Percentiles rank a stretch among this genome's conserved stretches.
Conservation (phyloP, 2,797 vertebrate genomes). For the Hozukius guyotensis region DNA sequence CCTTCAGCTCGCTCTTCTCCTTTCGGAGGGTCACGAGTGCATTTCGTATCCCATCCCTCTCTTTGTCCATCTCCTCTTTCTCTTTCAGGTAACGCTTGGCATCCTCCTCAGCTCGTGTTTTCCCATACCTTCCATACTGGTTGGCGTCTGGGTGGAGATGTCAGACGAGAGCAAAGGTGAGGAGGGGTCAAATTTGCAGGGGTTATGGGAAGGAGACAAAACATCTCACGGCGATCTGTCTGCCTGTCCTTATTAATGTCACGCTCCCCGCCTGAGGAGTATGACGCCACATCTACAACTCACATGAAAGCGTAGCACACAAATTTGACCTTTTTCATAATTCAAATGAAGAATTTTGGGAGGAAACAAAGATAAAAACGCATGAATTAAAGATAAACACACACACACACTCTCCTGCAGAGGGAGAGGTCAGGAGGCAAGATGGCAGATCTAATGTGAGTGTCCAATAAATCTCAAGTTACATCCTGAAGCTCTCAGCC, state of each 20-base stretch:
- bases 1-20: slow-evolving; percentile 89
- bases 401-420: slow-evolving; percentile 15
- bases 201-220: slow-evolving; percentile 71
- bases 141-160: slow-evolving; percentile 84
- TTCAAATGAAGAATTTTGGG: not conserved
- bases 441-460: slow-evolving; percentile 62
- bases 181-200: slow-evolving; percentile 45
- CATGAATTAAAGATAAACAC: slow-evolving; percentile 30
- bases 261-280: not conserved
- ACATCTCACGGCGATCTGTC: not conserved
- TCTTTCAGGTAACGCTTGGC: slow-evolving; percentile 90
- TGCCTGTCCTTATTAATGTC: slow-evolving; percentile 2
- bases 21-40: slow-evolving; percentile 86
- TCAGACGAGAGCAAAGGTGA: slow-evolving; percentile 57
- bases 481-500: slow-evolving; percentile 51
- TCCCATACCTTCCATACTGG: slow-evolving; percentile 93
- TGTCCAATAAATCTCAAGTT: slow-evolving; percentile 75
- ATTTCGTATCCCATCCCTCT: slow-evolving; percentile 88
- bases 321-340: not conserved
- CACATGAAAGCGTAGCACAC: not conserved
- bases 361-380: not conserved
- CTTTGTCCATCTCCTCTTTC: slow-evolving; percentile 92
- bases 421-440: slow-evolving; percentile 55
- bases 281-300: not conserved
- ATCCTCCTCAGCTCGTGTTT: slow-evolving; percentile 96